These are phyloP conservation scores for Trimorus sp. DNA, from an alignment of 2,888 invertebrate species.

Conservation along the genomic window DNA sequence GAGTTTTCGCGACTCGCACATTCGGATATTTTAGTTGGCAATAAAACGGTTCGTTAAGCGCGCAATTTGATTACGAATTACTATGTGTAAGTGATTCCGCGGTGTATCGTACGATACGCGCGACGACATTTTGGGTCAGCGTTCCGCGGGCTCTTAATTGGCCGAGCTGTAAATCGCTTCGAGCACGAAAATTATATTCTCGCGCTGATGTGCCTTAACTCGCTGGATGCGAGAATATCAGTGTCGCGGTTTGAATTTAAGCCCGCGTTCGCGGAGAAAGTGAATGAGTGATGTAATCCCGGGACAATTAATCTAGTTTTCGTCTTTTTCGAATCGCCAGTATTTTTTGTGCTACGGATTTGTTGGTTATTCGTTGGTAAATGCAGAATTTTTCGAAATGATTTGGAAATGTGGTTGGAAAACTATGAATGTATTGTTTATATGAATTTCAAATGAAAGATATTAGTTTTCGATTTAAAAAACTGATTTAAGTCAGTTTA, in stretches of 20 bases:
- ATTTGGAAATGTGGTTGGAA: too few species aligned
- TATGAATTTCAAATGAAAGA: too few species aligned
- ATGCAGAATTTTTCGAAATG: too few species aligned
- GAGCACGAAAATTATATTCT: conserved; percentile 19
- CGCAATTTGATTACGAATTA: conserved; percentile 27
- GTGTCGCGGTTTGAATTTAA: conserved; percentile 31
- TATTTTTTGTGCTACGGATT: too few species aligned
- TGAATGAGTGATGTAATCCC: conserved; percentile 45
- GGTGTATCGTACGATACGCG: not conserved
- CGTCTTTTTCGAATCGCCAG: not conserved
- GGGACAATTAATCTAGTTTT: conserved; percentile 32
- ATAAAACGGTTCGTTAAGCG: conserved; percentile 46
- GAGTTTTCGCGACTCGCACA: not conserved
- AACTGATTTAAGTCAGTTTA: too few species aligned
- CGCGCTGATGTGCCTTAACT: conserved; percentile 10
- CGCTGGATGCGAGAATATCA: not conserved
- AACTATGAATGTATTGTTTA: too few species aligned
- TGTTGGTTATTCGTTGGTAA: too few species aligned
- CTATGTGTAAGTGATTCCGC: conserved; percentile 4
- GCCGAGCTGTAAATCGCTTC: conserved; percentile 18
- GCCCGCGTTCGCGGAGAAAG: conserved; percentile 40
- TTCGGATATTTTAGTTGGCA: conserved; percentile 13
- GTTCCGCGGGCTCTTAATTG: conserved; percentile 24
- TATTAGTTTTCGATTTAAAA: too few species aligned
- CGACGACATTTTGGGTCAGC: conserved; percentile 38